Base-by-base conservation (phyloP, 2,888 invertebrate genomes). In the Aleiodes testaceus region DNA sequence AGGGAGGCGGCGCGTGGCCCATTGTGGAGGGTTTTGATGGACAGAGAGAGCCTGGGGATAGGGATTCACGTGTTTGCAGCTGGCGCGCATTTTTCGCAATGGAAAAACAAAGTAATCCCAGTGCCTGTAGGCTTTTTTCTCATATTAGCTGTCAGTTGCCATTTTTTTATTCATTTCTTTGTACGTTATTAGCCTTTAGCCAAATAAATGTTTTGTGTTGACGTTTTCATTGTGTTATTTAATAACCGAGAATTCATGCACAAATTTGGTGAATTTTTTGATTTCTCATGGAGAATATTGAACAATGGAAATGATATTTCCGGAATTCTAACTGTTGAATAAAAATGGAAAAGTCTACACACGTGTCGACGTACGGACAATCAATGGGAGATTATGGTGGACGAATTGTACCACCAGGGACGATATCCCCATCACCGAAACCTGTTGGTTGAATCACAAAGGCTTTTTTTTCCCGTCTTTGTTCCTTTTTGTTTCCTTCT, bases 21-120 rank as follows among this genome's bases (percentile, higher is more conserved):
- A 78, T 80, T 80, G 79, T 80, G 65, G 66, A 71, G 44, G 12
- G n/a, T 73, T n/a, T 75, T 73, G 75, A 76, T 72, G 71, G 74
- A 77, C 76, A 26, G 26, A 74, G 74, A 50, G 52, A 53, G 63
- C 69, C 55, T 53, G 36, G 30, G 50, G 12, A 22, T 14, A 22
- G 18, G 47, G 45, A 45, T 53, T 63, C 49, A 49, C 45, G 63
- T 42, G 68, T 50, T 45, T 68, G 70, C 72, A 69, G 70, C 68
- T 70, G 70, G 69, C 72, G 55, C 42, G 70, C 71, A 55, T 63
- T 53, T 50, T 44, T 47, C 66, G 66, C 50, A 72, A 69, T 69
- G 55, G 73, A 74, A 75, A 75, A 77, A 77, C 74, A 77, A 73
- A 77, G 73, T 75, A 70, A 70, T 70, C 70, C 70, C 20, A 49